Evolutionary conservation across 1,140 invertebrate genomes (phyloP), one percentile per base, ranked within the genome.

Genomic region (Phymorhynchus buccinoides): DNA sequence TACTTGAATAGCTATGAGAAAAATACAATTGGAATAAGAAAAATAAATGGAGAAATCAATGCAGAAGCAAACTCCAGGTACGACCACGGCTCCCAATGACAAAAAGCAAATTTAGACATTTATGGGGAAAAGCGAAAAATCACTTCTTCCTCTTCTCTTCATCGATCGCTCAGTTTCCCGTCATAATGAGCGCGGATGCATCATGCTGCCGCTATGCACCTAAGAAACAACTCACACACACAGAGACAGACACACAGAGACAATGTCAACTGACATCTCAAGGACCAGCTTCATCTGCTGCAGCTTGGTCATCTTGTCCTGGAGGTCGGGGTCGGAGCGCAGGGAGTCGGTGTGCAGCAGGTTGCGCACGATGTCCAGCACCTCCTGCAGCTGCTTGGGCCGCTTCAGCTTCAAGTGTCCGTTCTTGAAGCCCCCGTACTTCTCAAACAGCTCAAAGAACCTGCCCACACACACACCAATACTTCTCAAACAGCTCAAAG

Each of bases 391-490:
- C 85, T 93, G 92, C 92, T 99, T 98, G 0, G 99, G 99, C 73
- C 97, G 96, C 94, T 99, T 99, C 87, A 99, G 94, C 93, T 99
- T 99, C 0, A 99, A 96, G 91, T 99, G 98, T 0, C 97, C 97
- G 83, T 97, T 96, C 90, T 97, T 98, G 88, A 96, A 97, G 0
- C 98, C 98, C 88, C 98, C 97, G 92, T 99, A 99, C 91, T 99
- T 99, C 90, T 98, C 96, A 94, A 99, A 99, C 89, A 99, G 97
- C 92, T 99, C 97, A 94, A 99, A 99, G 94, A 99, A 99, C 92
- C 97, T 98, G 90, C 84, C 56, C 48, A 52, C 48, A 52, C 12
- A 52, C 12, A 18, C 48, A 52, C 48, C n/a, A 9, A 52, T 14
- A 18, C 48, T 92, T 48, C 44, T 48, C 18, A 6, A 48, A 48